Evolutionary conservation across 2,888 invertebrate species (phyloP), one percentile per base, ranked within the genome.

Genomic region (Trileptium ribeirensis): DNA sequence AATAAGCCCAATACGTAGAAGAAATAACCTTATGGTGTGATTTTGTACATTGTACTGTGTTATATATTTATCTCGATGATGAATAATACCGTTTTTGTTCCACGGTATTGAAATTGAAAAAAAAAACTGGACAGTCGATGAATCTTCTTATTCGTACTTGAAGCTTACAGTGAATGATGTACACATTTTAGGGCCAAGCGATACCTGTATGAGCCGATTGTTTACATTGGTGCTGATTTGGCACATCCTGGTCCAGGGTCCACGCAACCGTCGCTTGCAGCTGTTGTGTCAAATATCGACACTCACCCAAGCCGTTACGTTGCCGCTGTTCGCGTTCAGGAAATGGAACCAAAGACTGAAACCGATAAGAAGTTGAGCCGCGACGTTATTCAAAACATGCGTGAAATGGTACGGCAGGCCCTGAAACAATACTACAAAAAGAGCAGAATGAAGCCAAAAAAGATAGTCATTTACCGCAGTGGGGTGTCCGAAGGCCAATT

Each of bases 281-380:
- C 77, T 24, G 77, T 51, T 24, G 88, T 89, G 36, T 89, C 85
- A 82, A 89, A 88, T 81, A 82, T 88, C 38, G 88, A 89, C 82
- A 82, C 84, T 38, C 82, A 86, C 81, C 87, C 88, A 8, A 85
- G 84, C 79, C 84, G 84, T 36, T 89, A 89, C 84, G 87, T 87
- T 38, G 93, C 94, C 84, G 92, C 93, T 83, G 92, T 94, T 86
- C 92, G 94, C 78, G 90, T 95, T 24, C 96, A 96, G 88, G 91
- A 92, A 0, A 92, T 86, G 82, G 51, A 51, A 51, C 51, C 51
- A 24, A 51, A 51, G 24, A 8, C 8, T 15, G 51, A 51, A 8
- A n/a, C n/a, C n/a, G 51, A 51, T 8, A 51, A 51, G 24, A 51
- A 51, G 24, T 8, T 51, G 24, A 84, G 86, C 81, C 85, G 85